phyloP scores from a whole-genome alignment of 2,888 invertebrate genomes.

The Geotrupes spiniger region DNA sequence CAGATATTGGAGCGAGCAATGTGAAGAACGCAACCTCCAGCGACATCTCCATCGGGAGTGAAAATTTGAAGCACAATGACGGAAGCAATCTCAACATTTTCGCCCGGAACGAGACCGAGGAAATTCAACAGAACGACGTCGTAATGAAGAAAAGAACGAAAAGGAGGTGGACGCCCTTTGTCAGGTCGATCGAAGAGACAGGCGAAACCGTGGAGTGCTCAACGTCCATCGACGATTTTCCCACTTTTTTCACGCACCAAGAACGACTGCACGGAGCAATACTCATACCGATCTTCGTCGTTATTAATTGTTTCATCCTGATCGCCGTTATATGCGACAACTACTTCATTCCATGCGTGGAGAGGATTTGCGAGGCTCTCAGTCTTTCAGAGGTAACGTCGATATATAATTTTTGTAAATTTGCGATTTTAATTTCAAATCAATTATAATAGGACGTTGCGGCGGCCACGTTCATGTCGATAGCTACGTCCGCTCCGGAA shows the following conservation, averaged over 20 bases:
- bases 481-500: slow-evolving; percentile 93
- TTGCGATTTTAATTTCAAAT: too few species aligned
- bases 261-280: slow-evolving; percentile 75
- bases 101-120: too few species aligned
- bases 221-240: slow-evolving; percentile 58
- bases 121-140: too few species aligned
- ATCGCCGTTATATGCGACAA: slow-evolving; percentile 89
- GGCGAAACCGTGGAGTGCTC: slow-evolving; percentile 22
- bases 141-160: too few species aligned
- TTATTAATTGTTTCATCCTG: slow-evolving; percentile 80
- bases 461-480: slow-evolving; percentile 95
- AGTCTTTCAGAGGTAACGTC: slow-evolving; percentile 63
- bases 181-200: background rate
- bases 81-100: too few species aligned
- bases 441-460: slow-evolving; percentile 73
- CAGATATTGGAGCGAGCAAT: too few species aligned
- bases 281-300: slow-evolving; percentile 70
- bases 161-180: too few species aligned
- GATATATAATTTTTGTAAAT: background rate
- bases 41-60: too few species aligned
- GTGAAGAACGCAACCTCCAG: too few species aligned
- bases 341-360: slow-evolving; percentile 87
- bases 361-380: slow-evolving; percentile 78
- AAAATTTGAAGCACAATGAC: too few species aligned
- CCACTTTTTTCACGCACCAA: slow-evolving; percentile 60